A percentile compares a stretch with the other conserved stretches of the same genome.
These are phyloP conservation scores for Nectonema munidae DNA, from an alignment of 2,888 invertebrate species.

Conservation along the genomic window DNA sequence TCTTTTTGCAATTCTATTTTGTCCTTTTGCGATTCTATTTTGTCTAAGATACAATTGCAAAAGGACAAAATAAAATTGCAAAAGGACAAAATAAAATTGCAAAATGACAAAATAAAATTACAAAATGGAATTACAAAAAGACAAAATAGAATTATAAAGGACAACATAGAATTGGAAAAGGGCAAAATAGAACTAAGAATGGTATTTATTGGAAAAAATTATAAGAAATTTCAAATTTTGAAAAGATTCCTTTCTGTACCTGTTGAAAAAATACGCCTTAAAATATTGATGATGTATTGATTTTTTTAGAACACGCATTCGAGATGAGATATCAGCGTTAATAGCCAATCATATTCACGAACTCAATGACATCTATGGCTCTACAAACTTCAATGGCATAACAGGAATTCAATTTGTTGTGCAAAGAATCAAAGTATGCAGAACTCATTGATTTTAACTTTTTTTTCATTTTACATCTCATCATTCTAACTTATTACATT, in stretches of 20 bases:
- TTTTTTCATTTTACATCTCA: too few species aligned
- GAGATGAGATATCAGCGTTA: slow-evolving; percentile 76
- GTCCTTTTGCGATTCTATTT: too few species aligned
- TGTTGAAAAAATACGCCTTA: neutral
- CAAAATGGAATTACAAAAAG: too few species aligned
- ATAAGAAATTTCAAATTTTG: neutral
- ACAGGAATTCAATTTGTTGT: slow-evolving; percentile 85
- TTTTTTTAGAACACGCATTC: slow-evolving; percentile 30
- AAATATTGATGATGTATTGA: neutral
- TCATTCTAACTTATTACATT: too few species aligned
- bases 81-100: too few species aligned
- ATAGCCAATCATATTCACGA: slow-evolving; percentile 94
- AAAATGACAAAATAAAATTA: too few species aligned
- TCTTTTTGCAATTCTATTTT: too few species aligned
- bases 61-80: too few species aligned
- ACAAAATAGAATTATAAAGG: too few species aligned
- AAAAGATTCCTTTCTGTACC: neutral
- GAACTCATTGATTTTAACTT: too few species aligned
- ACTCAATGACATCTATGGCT: slow-evolving; percentile 77
- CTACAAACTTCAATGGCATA: slow-evolving; percentile 74
- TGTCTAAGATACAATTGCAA: too few species aligned
- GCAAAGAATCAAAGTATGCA: slow-evolving; percentile 40
- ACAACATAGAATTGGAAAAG: too few species aligned
- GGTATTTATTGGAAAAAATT: neutral
- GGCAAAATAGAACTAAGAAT: neutral